Evolutionary conservation across 1,140 invertebrate genomes (phyloP).

Genomic region (Cydia fagiglandana): DNA sequence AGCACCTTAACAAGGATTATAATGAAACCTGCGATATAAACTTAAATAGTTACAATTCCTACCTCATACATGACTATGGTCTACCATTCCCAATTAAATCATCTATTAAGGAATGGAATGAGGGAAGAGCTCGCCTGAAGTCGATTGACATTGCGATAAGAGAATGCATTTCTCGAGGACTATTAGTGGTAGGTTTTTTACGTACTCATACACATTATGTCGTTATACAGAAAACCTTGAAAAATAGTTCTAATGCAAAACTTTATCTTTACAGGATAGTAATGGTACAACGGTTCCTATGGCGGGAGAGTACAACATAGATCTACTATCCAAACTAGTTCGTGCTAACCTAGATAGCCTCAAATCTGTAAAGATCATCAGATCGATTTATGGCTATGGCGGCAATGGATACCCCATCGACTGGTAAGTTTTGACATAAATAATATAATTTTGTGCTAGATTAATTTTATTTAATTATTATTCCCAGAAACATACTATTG

Average conservation of each 20-base stretch:
- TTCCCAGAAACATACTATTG: background rate
- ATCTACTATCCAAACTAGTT: conserved; percentile 60
- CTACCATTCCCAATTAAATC: conserved; percentile 62
- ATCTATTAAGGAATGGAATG: conserved; percentile 50
- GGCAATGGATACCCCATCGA: conserved; percentile 50
- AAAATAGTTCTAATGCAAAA: background rate
- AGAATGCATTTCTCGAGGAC: conserved; percentile 62
- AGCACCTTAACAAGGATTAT: conserved; percentile 49
- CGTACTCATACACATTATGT: too few relatives aligned
- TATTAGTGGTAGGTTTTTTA: conserved; percentile 57
- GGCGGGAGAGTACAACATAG: conserved; percentile 59
- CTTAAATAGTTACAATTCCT: conserved; percentile 48
- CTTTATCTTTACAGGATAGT: conserved; percentile 46
- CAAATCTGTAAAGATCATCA: conserved; percentile 57
- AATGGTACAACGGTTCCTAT: conserved; percentile 57
- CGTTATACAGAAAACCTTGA: too few relatives aligned
- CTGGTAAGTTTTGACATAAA: conserved; percentile 46
- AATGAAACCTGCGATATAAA: conserved; percentile 47
- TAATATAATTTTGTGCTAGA: background rate
- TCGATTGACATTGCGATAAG: conserved; percentile 64
- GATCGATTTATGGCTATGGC: conserved; percentile 62
- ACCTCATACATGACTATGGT: conserved; percentile 67
- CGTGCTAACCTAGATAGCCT: conserved; percentile 61
- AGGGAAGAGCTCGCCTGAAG: conserved; percentile 56
- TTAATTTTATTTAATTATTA: background rate